A percentile compares a stretch with the other conserved stretches of the same genome.
Evolutionary conservation across 2,797 vertebrate species (phyloP).

Genomic region (Hemibagrus guttatus): DNA sequence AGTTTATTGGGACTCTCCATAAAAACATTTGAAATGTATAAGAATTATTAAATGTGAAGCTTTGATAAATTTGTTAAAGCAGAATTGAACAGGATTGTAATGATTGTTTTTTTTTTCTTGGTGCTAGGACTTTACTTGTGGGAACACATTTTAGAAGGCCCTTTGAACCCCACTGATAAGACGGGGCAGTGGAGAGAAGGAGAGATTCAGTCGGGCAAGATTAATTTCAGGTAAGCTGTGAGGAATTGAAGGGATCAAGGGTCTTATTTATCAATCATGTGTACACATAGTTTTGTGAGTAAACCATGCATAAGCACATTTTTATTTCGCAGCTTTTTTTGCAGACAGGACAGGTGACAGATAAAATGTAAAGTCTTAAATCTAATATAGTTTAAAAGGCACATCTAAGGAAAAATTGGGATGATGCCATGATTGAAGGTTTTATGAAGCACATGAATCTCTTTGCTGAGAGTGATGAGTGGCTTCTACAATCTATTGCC

Average conservation of each 20-base stretch:
- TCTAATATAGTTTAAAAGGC: not conserved
- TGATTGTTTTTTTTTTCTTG: conserved; percentile 31
- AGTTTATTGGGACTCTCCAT: not conserved
- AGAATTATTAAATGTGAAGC: not conserved
- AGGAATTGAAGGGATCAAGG: not conserved
- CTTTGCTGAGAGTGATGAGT: not conserved
- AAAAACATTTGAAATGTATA: not conserved
- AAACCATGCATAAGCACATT: not conserved
- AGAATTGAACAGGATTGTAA: not conserved
- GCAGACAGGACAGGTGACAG: not conserved
- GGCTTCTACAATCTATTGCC: not conserved
- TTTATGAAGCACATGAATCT: not conserved
- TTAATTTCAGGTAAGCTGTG: conserved; percentile 85
- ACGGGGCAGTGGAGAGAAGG: conserved; percentile 93
- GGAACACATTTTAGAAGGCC: conserved; percentile 92
- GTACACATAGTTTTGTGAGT: not conserved
- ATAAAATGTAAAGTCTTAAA: not conserved
- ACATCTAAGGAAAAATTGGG: not conserved
- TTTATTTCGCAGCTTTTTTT: not conserved
- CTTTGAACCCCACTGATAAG: conserved; percentile 83
- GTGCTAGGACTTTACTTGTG: conserved; percentile 91
- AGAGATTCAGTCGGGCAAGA: conserved; percentile 81
- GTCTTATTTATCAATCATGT: not conserved
- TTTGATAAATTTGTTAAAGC: not conserved
- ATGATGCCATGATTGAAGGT: not conserved